Evolutionary conservation across 2,797 vertebrate genomes (phyloP).

Genomic region (Ficedula albicollis): DNA sequence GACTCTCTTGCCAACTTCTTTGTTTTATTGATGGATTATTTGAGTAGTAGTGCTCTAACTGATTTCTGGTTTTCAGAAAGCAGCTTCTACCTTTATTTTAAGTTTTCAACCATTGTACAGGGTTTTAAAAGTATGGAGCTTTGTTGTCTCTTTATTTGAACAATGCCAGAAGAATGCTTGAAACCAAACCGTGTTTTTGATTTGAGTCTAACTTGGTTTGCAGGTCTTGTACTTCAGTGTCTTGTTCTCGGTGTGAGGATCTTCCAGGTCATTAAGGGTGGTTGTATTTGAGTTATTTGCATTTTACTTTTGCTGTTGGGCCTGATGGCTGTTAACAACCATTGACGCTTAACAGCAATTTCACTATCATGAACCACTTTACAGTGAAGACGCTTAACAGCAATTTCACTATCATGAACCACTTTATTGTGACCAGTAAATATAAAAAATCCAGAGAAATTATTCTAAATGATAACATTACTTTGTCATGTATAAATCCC

Average conservation of each 20-base stretch:
- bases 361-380: constrained; percentile 54
- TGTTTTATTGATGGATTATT: background rate
- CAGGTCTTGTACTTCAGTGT: background rate
- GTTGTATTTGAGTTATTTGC: constrained; percentile 8
- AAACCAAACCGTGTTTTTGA: background rate
- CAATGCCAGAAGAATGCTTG: background rate
- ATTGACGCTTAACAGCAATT: background rate
- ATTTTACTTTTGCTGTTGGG: constrained; percentile 62
- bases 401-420: too few relatives aligned
- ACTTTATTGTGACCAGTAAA: too few relatives aligned
- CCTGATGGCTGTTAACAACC: constrained; percentile 37
- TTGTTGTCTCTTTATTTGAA: background rate
- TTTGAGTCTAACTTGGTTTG: background rate
- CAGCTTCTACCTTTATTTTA: background rate
- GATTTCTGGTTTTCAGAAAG: background rate
- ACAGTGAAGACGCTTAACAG: too few relatives aligned
- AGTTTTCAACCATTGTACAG: background rate
- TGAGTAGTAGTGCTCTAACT: background rate
- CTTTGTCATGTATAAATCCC: background rate
- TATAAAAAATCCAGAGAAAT: background rate
- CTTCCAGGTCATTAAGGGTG: background rate
- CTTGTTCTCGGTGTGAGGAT: background rate
- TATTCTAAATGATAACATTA: background rate
- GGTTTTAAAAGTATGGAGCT: background rate
- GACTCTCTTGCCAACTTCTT: background rate